These are phyloP conservation scores for Paracanthobrama guichenoti DNA, from an alignment of 2,113 vertebrate species.

Conservation along the genomic window DNA sequence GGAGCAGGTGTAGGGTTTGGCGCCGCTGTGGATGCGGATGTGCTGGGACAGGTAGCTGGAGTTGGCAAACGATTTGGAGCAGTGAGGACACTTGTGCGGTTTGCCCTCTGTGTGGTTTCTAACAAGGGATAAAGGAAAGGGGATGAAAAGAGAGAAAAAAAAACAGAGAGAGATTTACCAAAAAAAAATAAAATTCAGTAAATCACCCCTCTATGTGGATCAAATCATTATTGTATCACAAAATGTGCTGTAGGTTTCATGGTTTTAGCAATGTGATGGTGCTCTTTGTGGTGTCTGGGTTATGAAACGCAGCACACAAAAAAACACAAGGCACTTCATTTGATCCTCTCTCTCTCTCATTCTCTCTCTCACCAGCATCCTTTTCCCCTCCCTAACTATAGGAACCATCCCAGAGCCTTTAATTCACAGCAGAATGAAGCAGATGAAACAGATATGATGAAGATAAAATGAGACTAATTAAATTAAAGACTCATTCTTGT, in stretches of 20 bases:
- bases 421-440: background rate
- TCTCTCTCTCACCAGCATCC: slow-evolving; percentile 38
- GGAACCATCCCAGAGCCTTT: slow-evolving; percentile 49
- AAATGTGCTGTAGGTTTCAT: slow-evolving; percentile 50
- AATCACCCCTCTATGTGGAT: slow-evolving; percentile 60
- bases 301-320: slow-evolving; percentile 74
- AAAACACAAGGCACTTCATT: slow-evolving; percentile 74
- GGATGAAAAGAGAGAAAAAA: slow-evolving; percentile 54
- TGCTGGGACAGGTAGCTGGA: slow-evolving; percentile 99
- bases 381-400: slow-evolving; percentile 58
- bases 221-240: slow-evolving; percentile 62
- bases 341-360: slow-evolving; percentile 52
- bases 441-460: background rate
- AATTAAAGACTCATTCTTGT: background rate
- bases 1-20: slow-evolving; percentile 97
- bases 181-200: slow-evolving; percentile 66
- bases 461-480: background rate
- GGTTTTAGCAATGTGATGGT: slow-evolving; percentile 52
- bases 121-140: slow-evolving; percentile 55
- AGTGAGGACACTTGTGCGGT: slow-evolving; percentile 99
- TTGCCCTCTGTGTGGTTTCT: slow-evolving; percentile 97
- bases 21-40: slow-evolving; percentile 96
- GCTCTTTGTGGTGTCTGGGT: slow-evolving; percentile 74
- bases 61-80: slow-evolving; percentile 99
- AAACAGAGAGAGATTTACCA: slow-evolving; percentile 71